phyloP scores from a whole-genome alignment of 2,113 vertebrate genomes.

The Caranx ignobilis region DNA sequence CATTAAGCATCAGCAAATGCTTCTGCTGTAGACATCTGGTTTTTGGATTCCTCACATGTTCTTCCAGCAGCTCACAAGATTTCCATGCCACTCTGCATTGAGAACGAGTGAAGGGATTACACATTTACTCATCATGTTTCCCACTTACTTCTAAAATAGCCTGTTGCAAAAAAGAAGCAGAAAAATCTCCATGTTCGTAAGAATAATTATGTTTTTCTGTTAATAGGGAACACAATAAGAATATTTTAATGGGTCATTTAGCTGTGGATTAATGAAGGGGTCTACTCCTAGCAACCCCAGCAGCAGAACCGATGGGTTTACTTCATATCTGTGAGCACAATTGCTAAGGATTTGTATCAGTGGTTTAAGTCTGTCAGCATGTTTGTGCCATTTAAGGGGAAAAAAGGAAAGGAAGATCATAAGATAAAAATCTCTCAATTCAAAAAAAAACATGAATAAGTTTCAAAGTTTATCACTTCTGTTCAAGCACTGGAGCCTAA shows the following conservation, averaged over 20 bases:
- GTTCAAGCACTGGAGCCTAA: constrained; percentile 44
- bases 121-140: constrained; percentile 12
- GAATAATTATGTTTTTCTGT: background rate
- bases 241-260: constrained; percentile 4
- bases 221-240: constrained; percentile 3
- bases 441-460: constrained; percentile 15
- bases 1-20: no score
- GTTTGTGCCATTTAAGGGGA: constrained; percentile 11
- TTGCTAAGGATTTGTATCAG: constrained; percentile 12
- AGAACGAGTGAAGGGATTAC: constrained; percentile 2
- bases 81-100: background rate
- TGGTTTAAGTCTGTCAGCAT: constrained; percentile 27
- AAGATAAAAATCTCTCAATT: constrained; percentile 17
- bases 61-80: no score
- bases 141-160: background rate
- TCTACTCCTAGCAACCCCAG: constrained; percentile 8
- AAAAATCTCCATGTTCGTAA: constrained; percentile 6
- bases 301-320: constrained; percentile 43
- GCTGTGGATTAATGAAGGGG: constrained; percentile 8
- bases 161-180: constrained; percentile 2
- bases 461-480: constrained; percentile 25
- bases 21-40: no score
- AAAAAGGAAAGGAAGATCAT: background rate
- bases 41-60: no score
- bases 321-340: constrained; percentile 25